phyloP scores from a whole-genome alignment of 2,888 invertebrate genomes.

The Prenolepis imparis region DNA sequence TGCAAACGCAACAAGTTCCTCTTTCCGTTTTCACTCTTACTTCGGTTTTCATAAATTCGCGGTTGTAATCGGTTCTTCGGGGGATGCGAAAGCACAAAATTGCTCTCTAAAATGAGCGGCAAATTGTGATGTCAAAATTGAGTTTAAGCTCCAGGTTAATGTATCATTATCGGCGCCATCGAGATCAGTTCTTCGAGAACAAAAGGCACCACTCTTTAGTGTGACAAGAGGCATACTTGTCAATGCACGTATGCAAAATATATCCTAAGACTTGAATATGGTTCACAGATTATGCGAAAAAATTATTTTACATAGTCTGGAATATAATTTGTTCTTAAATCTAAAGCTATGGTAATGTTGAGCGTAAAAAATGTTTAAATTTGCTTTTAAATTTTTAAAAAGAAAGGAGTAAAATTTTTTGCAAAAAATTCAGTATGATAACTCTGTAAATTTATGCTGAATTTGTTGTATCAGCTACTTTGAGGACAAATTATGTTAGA shows the following conservation, averaged over 20 bases:
- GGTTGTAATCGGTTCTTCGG: conserved; percentile 27
- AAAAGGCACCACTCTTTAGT: background rate
- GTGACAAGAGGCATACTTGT: conserved; percentile 14
- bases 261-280: background rate
- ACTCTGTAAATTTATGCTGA: background rate
- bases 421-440: background rate
- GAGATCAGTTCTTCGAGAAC: conserved; percentile 17
- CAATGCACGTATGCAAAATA: background rate
- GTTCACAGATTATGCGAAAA: background rate
- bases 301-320: background rate
- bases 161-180: conserved; percentile 49
- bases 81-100: conserved; percentile 3
- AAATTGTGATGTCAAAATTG: conserved; percentile 40
- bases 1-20: conserved; percentile 39
- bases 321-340: background rate
- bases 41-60: conserved; percentile 42
- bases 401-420: background rate
- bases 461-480: background rate
- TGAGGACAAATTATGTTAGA: background rate
- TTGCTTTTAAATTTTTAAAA: background rate
- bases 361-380: background rate
- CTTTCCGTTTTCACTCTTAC: conserved; percentile 40
- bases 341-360: background rate
- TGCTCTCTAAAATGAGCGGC: conserved; percentile 29
- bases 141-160: conserved; percentile 49